Evolutionary conservation across 1,140 invertebrate species (phyloP), one percentile per base, ranked within the genome.

Genomic region (Zaprionus gabonicus): DNA sequence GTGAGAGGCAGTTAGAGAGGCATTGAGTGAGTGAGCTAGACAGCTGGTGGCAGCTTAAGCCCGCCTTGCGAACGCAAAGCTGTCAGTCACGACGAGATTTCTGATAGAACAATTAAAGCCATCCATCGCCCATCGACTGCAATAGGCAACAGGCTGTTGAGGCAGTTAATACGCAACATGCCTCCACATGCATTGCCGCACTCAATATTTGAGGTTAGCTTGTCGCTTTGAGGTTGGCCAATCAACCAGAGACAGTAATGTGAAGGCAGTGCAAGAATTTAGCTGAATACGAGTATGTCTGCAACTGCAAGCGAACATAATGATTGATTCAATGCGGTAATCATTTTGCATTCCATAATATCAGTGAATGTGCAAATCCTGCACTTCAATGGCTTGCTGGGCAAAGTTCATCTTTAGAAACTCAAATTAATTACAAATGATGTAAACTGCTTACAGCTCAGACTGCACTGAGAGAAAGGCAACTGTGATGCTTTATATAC

Each of bases 121-220:
- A 51, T 15, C 41, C 15, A 15, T 5, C n/a, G 5, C n/a, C 17
- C n/a, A 49, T 10, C 44, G 5, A 51, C 20, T 23, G 46, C 46
- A 51, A 51, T 20, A 51, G 46, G 46, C 46, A 51, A 51, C 46
- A 51, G 46, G 46, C 46, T 51, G 46, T 51, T 51, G 46, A n/a
- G 15, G 4, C 46, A 25, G 20, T 25, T 46, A 46, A 46, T 46
- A 9, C 41, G 41, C 17, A 34, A 34, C 31, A 17, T 46, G 17
- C 41, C 41, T 17, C 41, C 17, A 17, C 41, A 17, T 46, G 41
- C 41, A 46, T 46, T 46, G 31, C n/a, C 7, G 41, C 41, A 46
- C 41, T n/a, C 9, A 46, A 46, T 46, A 46, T 46, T 46, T 46
- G 41, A 17, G n/a, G 41, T 46, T 46, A 46, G n/a, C n/a, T 46